Percentiles rank a stretch among this genome's conserved stretches.
Conservation (phyloP, 2,113 vertebrate genomes). For the Lasiurus cinereus region DNA sequence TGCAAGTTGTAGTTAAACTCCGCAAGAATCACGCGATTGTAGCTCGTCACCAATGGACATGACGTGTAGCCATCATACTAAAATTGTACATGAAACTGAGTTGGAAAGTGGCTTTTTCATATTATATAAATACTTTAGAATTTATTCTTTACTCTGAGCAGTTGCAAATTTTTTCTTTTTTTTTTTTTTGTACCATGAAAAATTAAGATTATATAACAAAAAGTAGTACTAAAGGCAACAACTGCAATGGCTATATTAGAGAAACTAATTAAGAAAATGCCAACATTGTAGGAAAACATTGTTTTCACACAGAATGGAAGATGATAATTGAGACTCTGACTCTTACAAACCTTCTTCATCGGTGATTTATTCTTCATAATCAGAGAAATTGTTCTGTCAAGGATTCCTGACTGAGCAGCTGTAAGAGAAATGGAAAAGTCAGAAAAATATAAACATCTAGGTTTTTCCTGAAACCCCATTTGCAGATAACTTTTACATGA, state of each 20-base stretch:
- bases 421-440: slow-evolving; percentile 56
- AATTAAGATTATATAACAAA: background rate
- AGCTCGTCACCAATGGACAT: slow-evolving; percentile 95
- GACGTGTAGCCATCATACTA: slow-evolving; percentile 99
- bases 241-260: background rate
- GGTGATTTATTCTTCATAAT: slow-evolving; percentile 93
- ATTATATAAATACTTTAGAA: background rate
- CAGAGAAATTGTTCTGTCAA: slow-evolving; percentile 93
- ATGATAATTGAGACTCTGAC: background rate
- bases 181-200: slow-evolving; percentile 9
- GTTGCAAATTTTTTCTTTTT: background rate
- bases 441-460: background rate
- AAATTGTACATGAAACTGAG: slow-evolving; percentile 68
- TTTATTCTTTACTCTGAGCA: background rate
- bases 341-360: slow-evolving; percentile 89
- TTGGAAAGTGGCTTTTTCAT: background rate
- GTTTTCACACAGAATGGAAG: background rate
- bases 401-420: slow-evolving; percentile 95
- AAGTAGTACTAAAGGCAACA: slow-evolving; percentile 52
- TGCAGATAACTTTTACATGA: slow-evolving; percentile 6
- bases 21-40: slow-evolving; percentile 95
- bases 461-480: slow-evolving; percentile 24
- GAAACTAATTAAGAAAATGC: slow-evolving; percentile 27
- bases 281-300: background rate
- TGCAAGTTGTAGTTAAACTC: slow-evolving; percentile 95